Evolutionary conservation across 2,888 invertebrate species (phyloP).

Genomic region (Habrosyne pyritoides): DNA sequence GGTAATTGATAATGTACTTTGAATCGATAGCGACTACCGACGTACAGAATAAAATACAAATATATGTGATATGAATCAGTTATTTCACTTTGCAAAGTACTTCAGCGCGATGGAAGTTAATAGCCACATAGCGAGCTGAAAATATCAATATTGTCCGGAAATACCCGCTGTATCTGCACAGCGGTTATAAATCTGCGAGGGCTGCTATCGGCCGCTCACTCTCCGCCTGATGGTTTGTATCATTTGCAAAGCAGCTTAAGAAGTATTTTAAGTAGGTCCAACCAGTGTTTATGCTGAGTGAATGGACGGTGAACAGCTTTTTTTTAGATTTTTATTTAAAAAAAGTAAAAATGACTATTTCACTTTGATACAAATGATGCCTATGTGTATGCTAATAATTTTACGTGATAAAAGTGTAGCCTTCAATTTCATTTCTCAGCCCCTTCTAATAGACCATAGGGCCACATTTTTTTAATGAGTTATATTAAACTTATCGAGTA

Average conservation of each 20-base stretch:
- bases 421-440: too few species aligned
- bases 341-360: too few species aligned
- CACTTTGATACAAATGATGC: too few species aligned
- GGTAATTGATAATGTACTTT: background rate
- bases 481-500: background rate
- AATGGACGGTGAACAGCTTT: constrained; percentile 3
- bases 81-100: constrained; percentile 65
- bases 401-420: too few species aligned
- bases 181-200: constrained; percentile 74
- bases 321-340: background rate
- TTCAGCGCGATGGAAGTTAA: constrained; percentile 73
- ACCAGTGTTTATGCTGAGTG: constrained; percentile 4
- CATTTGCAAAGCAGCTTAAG: constrained; percentile 78
- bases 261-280: constrained; percentile 64
- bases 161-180: constrained; percentile 67
- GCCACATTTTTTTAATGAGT: too few species aligned
- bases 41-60: constrained; percentile 20
- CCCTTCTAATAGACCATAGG: background rate
- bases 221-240: constrained; percentile 79
- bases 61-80: constrained; percentile 41
- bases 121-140: constrained; percentile 66
- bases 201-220: constrained; percentile 74
- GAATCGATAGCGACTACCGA: background rate
- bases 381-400: too few species aligned
- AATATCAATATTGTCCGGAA: constrained; percentile 76